These are phyloP conservation scores for Girardinus metallicus DNA, from an alignment of 2,797 vertebrate genomes.

Conservation along the genomic window DNA sequence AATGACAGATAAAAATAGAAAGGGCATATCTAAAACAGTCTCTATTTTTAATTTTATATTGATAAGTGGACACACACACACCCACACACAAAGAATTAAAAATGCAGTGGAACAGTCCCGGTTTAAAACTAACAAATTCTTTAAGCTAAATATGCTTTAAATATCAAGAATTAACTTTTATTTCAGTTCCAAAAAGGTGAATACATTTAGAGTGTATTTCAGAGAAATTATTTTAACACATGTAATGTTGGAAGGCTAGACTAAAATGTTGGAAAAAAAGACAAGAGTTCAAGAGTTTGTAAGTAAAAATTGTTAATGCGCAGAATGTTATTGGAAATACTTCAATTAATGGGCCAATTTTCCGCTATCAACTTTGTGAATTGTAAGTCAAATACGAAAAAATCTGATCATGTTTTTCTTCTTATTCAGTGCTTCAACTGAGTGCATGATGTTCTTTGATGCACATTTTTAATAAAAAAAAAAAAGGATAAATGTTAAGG, in stretches of 20 bases:
- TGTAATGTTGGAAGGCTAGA: neutral
- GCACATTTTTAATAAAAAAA: neutral
- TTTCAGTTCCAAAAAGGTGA: neutral
- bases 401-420: neutral
- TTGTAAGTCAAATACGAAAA: neutral
- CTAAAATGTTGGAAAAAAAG: neutral
- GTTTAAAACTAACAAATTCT: neutral
- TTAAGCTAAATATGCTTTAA: neutral
- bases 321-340: neutral
- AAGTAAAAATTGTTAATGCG: neutral
- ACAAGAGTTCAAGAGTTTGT: neutral
- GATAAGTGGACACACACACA: neutral
- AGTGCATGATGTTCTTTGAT: neutral
- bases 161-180: neutral
- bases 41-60: neutral
- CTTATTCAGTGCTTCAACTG: neutral
- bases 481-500: neutral
- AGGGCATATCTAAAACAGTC: neutral
- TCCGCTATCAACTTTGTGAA: neutral
- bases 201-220: neutral
- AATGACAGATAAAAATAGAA: neutral
- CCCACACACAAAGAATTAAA: neutral
- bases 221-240: neutral
- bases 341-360: neutral
- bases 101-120: neutral